phyloP scores from a whole-genome alignment of 2,113 vertebrate genomes.

The Chrysemys picta region DNA sequence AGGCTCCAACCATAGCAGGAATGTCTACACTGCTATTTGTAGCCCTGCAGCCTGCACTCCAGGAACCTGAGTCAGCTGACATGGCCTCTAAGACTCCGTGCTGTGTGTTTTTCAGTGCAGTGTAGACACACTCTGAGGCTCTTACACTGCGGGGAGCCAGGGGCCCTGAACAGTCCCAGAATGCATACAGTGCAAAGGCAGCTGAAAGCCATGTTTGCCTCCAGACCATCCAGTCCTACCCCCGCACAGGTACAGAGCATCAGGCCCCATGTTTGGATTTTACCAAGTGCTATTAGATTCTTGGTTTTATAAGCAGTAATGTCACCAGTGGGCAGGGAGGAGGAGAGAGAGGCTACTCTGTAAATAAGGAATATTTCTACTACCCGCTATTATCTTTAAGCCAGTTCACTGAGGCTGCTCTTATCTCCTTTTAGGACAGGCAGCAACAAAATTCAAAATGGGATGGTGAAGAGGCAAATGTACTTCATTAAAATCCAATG shows the following conservation, averaged over 20 bases:
- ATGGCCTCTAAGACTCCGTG: neutral
- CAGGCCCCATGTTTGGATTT: neutral
- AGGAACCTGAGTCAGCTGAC: neutral
- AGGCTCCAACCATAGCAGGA: too few relatives aligned
- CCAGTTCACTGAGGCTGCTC: neutral
- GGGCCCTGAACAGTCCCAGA: neutral
- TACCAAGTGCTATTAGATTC: neutral
- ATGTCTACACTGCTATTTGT: too few relatives aligned
- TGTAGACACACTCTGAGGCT: neutral
- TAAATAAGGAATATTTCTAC: conserved; percentile 18
- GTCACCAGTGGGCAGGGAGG: conserved; percentile 17
- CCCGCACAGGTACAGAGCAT: neutral
- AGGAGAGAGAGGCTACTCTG: conserved; percentile 7
- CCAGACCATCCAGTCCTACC: neutral
- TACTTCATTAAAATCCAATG: conserved; percentile 44
- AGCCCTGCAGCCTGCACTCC: too few relatives aligned
- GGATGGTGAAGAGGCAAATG: conserved; percentile 33
- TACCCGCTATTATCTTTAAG: neutral
- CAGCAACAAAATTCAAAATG: conserved; percentile 13
- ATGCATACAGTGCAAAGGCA: neutral
- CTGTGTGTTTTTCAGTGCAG: neutral
- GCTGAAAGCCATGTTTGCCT: neutral
- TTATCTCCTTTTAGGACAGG: conserved; percentile 8
- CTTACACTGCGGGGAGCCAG: neutral
- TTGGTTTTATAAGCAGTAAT: neutral